A percentile compares a stretch with the other conserved stretches of the same genome.
These are phyloP conservation scores for Andrena marginata DNA, from an alignment of 2,888 invertebrate genomes.

Conservation along the genomic window DNA sequence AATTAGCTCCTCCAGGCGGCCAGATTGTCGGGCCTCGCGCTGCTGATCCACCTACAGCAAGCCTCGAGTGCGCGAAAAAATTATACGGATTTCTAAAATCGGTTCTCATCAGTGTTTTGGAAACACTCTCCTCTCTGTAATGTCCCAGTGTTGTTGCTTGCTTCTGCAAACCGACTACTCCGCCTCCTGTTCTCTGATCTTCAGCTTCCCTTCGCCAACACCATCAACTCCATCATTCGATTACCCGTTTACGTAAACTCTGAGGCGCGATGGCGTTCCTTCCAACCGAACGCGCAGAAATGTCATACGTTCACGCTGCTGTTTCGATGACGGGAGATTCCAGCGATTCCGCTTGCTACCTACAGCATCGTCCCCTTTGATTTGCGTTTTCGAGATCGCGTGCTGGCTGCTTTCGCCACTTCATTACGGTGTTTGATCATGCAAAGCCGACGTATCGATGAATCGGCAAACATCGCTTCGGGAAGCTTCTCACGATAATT, in stretches of 20 bases:
- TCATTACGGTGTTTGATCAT: constrained; percentile 75
- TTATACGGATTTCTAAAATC: not conserved
- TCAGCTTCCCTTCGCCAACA: not conserved
- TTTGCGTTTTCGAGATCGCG: constrained; percentile 6
- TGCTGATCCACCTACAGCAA: constrained; percentile 3
- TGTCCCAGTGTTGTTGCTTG: not conserved
- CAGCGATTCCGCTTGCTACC: constrained; percentile 11
- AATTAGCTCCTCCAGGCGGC: constrained; percentile 68
- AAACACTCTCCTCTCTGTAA: too few species aligned
- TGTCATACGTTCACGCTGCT: not conserved
- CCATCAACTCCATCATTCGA: not conserved
- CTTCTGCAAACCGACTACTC: not conserved
- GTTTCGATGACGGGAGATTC: not conserved
- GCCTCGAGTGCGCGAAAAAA: not conserved
- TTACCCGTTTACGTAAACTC: not conserved
- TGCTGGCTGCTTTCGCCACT: constrained; percentile 59
- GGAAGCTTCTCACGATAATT: constrained; percentile 1
- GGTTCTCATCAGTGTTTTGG: too few species aligned
- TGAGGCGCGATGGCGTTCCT: not conserved
- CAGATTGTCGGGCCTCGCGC: not conserved
- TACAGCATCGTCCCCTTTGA: constrained; percentile 19
- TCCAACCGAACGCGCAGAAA: constrained; percentile 5
- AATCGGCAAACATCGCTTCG: constrained; percentile 46
- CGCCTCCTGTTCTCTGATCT: not conserved
- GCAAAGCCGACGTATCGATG: constrained; percentile 52